Percentiles rank a stretch among this genome's conserved stretches.
Conservation (phyloP, 1,140 invertebrate species). For the Phymorhynchus buccinoides region DNA sequence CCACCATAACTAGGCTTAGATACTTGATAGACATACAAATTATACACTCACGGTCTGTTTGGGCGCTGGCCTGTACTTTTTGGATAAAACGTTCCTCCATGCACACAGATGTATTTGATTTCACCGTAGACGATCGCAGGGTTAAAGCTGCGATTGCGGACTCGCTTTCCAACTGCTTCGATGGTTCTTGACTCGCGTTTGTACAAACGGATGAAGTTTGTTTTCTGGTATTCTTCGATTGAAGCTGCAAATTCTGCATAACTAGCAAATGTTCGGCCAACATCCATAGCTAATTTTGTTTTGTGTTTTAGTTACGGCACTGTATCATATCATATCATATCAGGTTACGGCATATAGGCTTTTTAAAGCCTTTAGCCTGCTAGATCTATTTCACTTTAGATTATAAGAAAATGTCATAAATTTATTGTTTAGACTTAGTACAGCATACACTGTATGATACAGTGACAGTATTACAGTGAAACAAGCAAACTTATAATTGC, state of each 20-base stretch:
- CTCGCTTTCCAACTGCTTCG: background rate
- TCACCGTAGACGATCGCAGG: background rate
- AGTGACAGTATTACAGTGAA: too few species aligned
- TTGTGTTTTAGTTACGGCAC: too few species aligned
- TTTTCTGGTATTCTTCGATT: background rate
- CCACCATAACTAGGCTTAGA: too few species aligned
- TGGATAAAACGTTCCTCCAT: background rate
- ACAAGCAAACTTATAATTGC: too few species aligned
- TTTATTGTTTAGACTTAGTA: too few species aligned
- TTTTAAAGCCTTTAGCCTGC: too few species aligned
- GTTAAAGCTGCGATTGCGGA: background rate
- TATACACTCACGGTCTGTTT: constrained; percentile 1
- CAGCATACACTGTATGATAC: too few species aligned
- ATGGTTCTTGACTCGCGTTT: background rate
- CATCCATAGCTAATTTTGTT: background rate
- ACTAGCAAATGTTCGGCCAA: background rate
- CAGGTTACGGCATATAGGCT: too few species aligned
- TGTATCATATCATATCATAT: too few species aligned
- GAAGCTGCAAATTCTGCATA: background rate
- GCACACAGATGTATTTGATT: constrained; percentile 2
- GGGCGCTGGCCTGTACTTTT: background rate
- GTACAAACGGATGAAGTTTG: background rate
- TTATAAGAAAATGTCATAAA: too few species aligned
- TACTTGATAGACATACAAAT: too few species aligned
- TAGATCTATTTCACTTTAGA: too few species aligned